Evolutionary conservation across 2,888 invertebrate genomes (phyloP), one percentile per base, ranked within the genome.

Genomic region (Athetis lepigone): DNA sequence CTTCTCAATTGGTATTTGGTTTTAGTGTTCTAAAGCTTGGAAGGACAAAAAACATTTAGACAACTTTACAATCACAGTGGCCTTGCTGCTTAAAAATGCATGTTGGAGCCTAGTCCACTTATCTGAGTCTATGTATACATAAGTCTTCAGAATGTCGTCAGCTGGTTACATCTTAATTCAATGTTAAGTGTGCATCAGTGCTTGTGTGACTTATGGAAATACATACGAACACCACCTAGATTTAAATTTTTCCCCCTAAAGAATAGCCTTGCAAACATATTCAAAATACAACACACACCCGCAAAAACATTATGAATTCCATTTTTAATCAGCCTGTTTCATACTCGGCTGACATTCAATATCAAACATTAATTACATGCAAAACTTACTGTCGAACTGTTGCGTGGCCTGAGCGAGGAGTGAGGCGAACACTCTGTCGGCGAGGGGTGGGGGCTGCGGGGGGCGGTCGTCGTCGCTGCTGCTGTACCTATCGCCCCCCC

Each of bases 401-500:
- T 90, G 95, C 71, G 90, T 96, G 70, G 93, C 96, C 80, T 94
- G 96, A 55, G 93, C 96, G 69, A 94, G 94, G 65, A 92, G 92
- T 56, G 93, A 95, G 43, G 95, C 96, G 83, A 92, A 96, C 61
- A 91, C 95, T 75, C 92, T 89, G 80, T 94, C 96, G 58, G 92
- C 95, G 76, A 92, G 93, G 75, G 91, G 95, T 56, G 91, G 95
- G 67, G 90, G 95, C 82, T 91, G 95, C 74, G 89, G 94, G 80
- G 90, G 95, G 79, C 92, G 92, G 79, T 95, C 92, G 77, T 94
- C 96, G 75, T 95, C 95, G 73, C 95, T 95, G 85, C 95, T 95
- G 88, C 95, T 95, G 86, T 95, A 95, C 68, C 96, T 90, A 85
- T 96, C 95, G 71, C 95, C 95, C 66, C 92, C 90, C 95, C 96